phyloP scores from a whole-genome alignment of 2,113 vertebrate genomes.

The Paramormyrops kingsleyae region DNA sequence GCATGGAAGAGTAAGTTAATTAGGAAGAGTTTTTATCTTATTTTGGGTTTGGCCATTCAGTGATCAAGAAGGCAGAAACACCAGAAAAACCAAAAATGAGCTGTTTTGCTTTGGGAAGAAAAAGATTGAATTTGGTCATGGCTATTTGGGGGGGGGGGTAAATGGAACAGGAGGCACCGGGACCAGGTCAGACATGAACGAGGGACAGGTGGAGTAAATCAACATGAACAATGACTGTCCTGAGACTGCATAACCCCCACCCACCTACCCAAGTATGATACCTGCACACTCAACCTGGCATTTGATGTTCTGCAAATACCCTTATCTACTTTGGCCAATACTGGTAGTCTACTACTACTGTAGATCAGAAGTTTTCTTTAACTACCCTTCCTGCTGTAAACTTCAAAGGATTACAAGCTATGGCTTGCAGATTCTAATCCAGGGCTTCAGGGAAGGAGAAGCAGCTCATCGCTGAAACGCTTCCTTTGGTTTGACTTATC shows the following conservation, averaged over 20 bases:
- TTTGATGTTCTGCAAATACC: neutral
- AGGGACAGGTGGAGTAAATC: neutral
- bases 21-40: neutral
- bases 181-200: neutral
- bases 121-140: neutral
- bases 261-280: neutral
- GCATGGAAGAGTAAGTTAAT: neutral
- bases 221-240: neutral
- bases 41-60: neutral
- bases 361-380: neutral
- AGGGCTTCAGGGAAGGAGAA: neutral
- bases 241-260: neutral
- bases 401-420: neutral
- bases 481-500: constrained; percentile 6
- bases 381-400: neutral
- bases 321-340: neutral
- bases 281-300: neutral
- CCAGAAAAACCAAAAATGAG: neutral
- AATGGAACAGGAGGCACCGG: neutral
- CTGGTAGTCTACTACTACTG: neutral
- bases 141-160: neutral
- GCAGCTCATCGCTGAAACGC: neutral
- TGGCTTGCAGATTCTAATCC: neutral
- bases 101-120: neutral
- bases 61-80: neutral